Percentiles rank a stretch among this genome's conserved stretches.
phyloP scores from a whole-genome alignment of 2,113 vertebrate genomes.

The Bujurquina vittata region DNA sequence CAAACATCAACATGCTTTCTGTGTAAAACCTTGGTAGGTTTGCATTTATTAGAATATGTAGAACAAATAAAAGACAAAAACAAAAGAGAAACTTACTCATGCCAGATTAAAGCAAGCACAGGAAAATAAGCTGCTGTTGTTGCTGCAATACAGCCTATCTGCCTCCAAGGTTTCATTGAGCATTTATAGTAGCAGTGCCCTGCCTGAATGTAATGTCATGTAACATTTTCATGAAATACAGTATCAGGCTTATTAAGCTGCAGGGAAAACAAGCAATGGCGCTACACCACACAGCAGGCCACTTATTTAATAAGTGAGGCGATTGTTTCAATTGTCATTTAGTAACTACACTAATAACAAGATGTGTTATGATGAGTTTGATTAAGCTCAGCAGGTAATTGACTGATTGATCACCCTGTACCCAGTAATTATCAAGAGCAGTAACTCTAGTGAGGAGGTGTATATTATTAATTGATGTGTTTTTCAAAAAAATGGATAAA shows the following conservation, averaged over 20 bases:
- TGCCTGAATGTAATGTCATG: not conserved
- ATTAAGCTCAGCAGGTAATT: conserved; percentile 2
- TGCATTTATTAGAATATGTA: not conserved
- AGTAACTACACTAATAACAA: not conserved
- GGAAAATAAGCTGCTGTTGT: not conserved
- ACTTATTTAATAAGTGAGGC: not conserved
- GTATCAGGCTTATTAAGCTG: conserved; percentile 2
- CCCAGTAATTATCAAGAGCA: not conserved
- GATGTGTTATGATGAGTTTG: not conserved
- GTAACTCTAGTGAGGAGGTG: not conserved
- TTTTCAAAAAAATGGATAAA: not conserved
- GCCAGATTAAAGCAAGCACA: not conserved
- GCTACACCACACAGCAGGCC: not conserved
- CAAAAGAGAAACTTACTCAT: not conserved
- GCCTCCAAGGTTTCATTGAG: not conserved
- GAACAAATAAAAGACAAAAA: not conserved
- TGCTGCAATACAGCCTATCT: not conserved
- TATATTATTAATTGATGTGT: not conserved
- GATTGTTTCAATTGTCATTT: conserved; percentile 3
- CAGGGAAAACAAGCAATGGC: not conserved
- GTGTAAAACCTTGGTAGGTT: not conserved
- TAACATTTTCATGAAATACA: conserved; percentile 5
- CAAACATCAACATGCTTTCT: not conserved
- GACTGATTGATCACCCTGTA: not conserved
- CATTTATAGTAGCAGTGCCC: not conserved